Evolutionary conservation across 2,888 invertebrate genomes (phyloP).

Genomic region (Rugalucina vietnamica): DNA sequence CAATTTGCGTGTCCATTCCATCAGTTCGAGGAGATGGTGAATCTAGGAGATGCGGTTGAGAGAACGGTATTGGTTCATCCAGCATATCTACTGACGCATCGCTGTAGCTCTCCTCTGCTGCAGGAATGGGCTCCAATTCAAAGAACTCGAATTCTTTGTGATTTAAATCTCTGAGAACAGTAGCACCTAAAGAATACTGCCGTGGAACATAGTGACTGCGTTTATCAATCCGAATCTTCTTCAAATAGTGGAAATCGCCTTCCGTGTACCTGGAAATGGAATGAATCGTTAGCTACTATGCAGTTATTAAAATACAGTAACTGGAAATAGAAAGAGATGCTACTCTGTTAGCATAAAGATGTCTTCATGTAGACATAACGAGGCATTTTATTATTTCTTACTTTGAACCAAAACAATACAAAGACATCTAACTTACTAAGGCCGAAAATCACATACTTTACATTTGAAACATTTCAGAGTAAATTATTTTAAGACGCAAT

Average conservation of each 20-base stretch:
- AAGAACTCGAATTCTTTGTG: slow-evolving; percentile 16
- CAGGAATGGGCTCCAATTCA: slow-evolving; percentile 31
- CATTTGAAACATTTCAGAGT: too few relatives aligned
- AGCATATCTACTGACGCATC: slow-evolving; percentile 26
- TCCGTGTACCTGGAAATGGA: slow-evolving; percentile 75
- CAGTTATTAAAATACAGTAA: not conserved
- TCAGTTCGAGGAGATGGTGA: slow-evolving; percentile 58
- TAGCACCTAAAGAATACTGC: slow-evolving; percentile 75
- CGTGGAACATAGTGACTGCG: slow-evolving; percentile 60
- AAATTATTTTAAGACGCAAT: too few relatives aligned
- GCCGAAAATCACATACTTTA: too few relatives aligned
- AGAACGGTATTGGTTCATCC: not conserved
- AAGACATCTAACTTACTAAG: too few relatives aligned
- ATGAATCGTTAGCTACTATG: not conserved
- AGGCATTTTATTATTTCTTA: not conserved
- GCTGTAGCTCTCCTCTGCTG: slow-evolving; percentile 9
- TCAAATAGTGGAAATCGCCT: slow-evolving; percentile 80
- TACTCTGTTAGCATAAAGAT: not conserved
- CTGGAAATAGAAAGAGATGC: not conserved
- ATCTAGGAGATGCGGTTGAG: slow-evolving; percentile 34
- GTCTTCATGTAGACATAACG: not conserved
- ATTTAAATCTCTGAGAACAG: slow-evolving; percentile 24
- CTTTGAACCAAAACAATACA: not conserved
- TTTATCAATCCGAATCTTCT: slow-evolving; percentile 71
- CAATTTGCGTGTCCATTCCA: slow-evolving; percentile 48